Percentiles rank a stretch among this genome's conserved stretches.
Conservation (phyloP, 37 sponge, comb jelly and placozoan genomes). For the Aplysina aerophoba region DNA sequence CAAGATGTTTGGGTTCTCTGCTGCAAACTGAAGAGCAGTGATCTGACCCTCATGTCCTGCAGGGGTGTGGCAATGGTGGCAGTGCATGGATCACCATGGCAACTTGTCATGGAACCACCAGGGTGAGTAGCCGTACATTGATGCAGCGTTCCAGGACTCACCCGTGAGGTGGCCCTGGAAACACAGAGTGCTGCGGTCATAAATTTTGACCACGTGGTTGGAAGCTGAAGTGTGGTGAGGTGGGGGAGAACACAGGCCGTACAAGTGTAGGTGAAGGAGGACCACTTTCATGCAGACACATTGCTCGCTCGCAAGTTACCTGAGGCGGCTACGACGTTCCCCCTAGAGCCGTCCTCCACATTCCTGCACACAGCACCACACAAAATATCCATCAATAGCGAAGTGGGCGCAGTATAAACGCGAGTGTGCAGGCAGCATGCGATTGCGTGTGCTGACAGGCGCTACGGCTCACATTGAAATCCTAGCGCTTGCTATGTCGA, state of each 20-base stretch:
- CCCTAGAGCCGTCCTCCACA: no score
- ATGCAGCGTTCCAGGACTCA: not conserved
- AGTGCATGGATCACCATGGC: no score
- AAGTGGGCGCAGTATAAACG: no score
- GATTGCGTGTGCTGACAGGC: no score
- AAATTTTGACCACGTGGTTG: conserved; percentile 23
- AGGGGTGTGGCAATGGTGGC: no score
- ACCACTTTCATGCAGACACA: not conserved
- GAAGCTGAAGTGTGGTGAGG: conserved; percentile 14
- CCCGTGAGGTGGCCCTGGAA: conserved; percentile 11
- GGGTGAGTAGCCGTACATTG: no score
- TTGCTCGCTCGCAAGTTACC: not conserved
- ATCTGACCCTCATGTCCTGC: conserved; percentile 12
- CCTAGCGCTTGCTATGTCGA: not conserved
- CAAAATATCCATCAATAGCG: no score
- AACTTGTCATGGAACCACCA: no score
- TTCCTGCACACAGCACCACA: no score
- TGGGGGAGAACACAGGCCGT: not conserved
- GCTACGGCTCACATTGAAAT: no score
- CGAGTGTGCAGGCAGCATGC: no score
- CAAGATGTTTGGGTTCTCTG: not conserved
- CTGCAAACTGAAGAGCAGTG: conserved; percentile 7
- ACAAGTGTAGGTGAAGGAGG: not conserved
- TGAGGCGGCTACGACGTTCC: no score
- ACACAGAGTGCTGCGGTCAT: not conserved